These are phyloP conservation scores for Egretta garzetta DNA, from an alignment of 2,113 vertebrate species.

Conservation along the genomic window DNA sequence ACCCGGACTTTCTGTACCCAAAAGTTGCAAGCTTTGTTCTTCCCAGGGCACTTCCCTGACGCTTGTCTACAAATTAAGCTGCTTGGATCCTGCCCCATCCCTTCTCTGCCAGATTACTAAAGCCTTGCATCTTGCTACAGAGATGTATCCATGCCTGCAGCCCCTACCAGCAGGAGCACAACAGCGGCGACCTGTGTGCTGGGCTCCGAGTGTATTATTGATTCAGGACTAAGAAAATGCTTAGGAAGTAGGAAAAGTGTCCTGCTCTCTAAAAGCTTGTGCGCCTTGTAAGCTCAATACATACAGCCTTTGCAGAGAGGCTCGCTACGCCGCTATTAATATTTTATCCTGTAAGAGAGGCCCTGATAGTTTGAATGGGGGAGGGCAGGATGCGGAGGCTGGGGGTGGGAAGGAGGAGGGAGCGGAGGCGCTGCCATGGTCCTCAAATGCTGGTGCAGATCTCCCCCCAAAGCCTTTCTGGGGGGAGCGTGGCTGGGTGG, in stretches of 20 bases:
- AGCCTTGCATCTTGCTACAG: not conserved
- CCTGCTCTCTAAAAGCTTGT: slow-evolving; percentile 82
- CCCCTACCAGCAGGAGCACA: not conserved
- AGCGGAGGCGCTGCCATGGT: not conserved
- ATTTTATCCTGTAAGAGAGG: slow-evolving; percentile 83
- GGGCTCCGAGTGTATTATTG: slow-evolving; percentile 76
- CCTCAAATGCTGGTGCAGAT: not conserved
- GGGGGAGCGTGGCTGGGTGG: not conserved
- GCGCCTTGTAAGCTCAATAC: slow-evolving; percentile 64
- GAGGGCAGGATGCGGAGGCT: not conserved
- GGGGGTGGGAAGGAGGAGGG: not conserved
- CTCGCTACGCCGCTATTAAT: slow-evolving; percentile 88
- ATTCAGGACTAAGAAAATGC: slow-evolving; percentile 80
- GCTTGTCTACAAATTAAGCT: not conserved
- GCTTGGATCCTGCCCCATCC: not conserved
- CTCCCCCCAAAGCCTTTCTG: not conserved
- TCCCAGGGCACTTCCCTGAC: not conserved
- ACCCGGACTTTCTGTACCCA: not conserved
- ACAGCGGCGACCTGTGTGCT: not conserved
- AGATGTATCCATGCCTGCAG: not conserved
- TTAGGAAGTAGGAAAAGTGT: slow-evolving; percentile 79
- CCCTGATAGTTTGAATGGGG: slow-evolving; percentile 61
- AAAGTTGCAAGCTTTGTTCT: not conserved
- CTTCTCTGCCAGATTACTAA: not conserved
- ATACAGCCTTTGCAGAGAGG: slow-evolving; percentile 76